Evolutionary conservation across 2,797 vertebrate genomes (phyloP).

Genomic region (Anolis apletophallus): DNA sequence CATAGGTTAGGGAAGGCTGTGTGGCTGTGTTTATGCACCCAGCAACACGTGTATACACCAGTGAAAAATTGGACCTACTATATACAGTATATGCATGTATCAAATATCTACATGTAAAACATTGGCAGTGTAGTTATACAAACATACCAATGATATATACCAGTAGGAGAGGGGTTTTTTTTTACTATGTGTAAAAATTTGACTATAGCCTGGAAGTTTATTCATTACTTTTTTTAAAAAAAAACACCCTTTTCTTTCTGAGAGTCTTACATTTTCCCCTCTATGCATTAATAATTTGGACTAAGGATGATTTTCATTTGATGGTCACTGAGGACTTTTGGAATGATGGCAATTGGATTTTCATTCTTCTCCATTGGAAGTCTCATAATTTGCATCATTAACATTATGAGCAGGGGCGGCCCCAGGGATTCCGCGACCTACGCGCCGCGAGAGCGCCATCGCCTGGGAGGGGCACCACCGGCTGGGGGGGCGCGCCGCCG

Average conservation of each 20-base stretch:
- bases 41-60: background rate
- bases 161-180: no score
- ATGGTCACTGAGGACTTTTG: constrained; percentile 23
- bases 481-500: no score
- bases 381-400: constrained; percentile 25
- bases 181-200: background rate
- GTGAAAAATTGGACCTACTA: background rate
- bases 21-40: background rate
- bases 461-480: no score
- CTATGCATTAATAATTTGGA: constrained; percentile 4
- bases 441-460: no score
- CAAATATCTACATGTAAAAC: background rate
- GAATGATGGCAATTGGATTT: constrained; percentile 36
- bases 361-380: constrained; percentile 11
- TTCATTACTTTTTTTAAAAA: constrained; percentile 5
- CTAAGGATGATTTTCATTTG: constrained; percentile 36
- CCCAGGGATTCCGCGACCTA: no score
- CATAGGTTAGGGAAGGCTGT: background rate
- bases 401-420: background rate
- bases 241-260: background rate
- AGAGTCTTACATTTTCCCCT: constrained; percentile 5
- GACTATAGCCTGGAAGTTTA: background rate
- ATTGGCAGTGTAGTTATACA: background rate
- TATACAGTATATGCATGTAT: background rate
- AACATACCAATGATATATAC: background rate